These are phyloP conservation scores for Hippopotamyrus pictus DNA, from an alignment of 2,797 vertebrate species.

Conservation along the genomic window DNA sequence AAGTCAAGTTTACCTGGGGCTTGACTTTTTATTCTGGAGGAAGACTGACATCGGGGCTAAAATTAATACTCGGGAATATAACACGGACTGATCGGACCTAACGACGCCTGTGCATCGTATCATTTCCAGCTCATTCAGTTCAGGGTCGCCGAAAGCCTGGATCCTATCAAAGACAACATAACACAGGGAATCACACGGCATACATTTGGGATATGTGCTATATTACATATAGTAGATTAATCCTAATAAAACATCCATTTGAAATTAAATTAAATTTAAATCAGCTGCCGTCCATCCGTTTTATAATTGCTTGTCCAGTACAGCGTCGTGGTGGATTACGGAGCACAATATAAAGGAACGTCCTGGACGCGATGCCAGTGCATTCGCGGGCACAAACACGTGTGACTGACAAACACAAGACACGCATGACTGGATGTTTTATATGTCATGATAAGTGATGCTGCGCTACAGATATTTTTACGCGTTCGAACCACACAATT, in stretches of 20 bases:
- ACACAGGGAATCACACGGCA: neutral
- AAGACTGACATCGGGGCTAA: neutral
- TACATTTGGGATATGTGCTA: neutral
- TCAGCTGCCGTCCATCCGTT: neutral
- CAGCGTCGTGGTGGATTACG: neutral
- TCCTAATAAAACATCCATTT: neutral
- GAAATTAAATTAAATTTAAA: neutral
- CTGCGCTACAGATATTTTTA: neutral
- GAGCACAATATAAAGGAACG: neutral
- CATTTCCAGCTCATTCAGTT: neutral
- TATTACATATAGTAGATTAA: neutral
- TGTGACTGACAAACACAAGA: neutral
- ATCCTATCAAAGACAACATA: neutral
- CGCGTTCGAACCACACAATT: neutral
- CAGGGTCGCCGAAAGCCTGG: neutral
- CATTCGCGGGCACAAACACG: neutral
- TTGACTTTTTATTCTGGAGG: neutral
- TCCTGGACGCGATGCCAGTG: neutral
- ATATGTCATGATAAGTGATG: neutral
- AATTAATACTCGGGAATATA: neutral
- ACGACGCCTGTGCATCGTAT: neutral
- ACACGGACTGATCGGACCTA: neutral
- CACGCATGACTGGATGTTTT: neutral
- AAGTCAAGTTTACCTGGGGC: neutral
- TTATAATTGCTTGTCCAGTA: neutral